Evolutionary conservation across 2,797 vertebrate species (phyloP), one percentile per base, ranked within the genome.

Genomic region (Erpetoichthys calabaricus): DNA sequence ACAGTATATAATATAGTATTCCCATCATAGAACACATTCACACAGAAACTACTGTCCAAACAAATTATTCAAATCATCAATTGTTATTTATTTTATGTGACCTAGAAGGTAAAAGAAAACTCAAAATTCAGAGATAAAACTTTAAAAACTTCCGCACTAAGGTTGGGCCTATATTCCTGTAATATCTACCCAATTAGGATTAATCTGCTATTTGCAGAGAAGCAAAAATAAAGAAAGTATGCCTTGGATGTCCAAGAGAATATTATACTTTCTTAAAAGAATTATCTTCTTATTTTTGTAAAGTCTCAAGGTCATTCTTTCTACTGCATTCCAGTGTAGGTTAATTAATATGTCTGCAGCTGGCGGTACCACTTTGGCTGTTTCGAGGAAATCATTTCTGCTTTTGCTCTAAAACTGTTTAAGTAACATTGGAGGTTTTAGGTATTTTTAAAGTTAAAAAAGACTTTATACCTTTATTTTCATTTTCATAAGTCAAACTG

Each of bases 341-440:
- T 75, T 81, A 88, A 88, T 88, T 84, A 85, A 86, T 85, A 78
- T 75, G 63, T 69, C 73, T 84, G 80, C 84, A 89, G 83, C 89
- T 89, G 87, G 84, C 74, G 74, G 87, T 90, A 89, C 89, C 90
- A 86, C 74, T 84, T 82, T 75, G 81, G 76, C 80, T 64, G 74
- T 75, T 78, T 70, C 64, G 70, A 64, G 72, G 67, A 66, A 70
- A 70, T 71, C 77, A 82, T 70, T 73, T 67, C 74, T 62, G 85
- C 80, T 79, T 80, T 83, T 82, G 81, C 85, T 76, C 78, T 80
- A 73, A 70, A 68, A 59, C 74, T 5, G 57, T 80, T 80, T 82
- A 76, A 76, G 74, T 78, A 73, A 70, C 75, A 72, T 84, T 85
- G 85, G 82, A 85, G 56, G 25, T 25, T 25, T 25, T 25, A 25